Percentiles rank a stretch among this genome's conserved stretches.
These are phyloP conservation scores for Noctua fimbriata DNA, from an alignment of 2,888 invertebrate genomes.

Conservation along the genomic window DNA sequence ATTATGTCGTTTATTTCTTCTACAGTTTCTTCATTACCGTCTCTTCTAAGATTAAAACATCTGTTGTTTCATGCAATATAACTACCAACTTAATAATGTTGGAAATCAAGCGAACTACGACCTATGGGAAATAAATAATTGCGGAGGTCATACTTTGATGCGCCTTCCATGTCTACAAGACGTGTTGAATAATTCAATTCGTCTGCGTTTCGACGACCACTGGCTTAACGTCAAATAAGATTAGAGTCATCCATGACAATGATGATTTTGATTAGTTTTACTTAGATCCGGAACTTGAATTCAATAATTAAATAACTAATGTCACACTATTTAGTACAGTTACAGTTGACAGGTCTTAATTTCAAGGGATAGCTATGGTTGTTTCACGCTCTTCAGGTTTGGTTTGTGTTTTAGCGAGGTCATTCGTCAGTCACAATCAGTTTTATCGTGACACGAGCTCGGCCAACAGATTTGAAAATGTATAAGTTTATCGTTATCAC, in stretches of 20 bases:
- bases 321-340: slow-evolving; percentile 35
- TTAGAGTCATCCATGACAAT: slow-evolving; percentile 18
- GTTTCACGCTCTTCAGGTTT: slow-evolving; percentile 29
- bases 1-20: background rate
- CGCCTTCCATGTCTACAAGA: background rate
- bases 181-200: background rate
- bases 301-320: slow-evolving; percentile 34
- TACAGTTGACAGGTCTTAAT: slow-evolving; percentile 36
- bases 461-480: slow-evolving; percentile 72
- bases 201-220: background rate
- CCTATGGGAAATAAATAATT: slow-evolving; percentile 12
- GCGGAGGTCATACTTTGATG: slow-evolving; percentile 8
- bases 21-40: too few relatives aligned
- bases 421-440: slow-evolving; percentile 72
- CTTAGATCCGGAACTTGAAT: slow-evolving; percentile 21
- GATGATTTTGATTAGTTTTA: slow-evolving; percentile 31
- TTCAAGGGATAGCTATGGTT: slow-evolving; percentile 35
- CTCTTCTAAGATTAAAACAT: background rate
- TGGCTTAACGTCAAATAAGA: background rate
- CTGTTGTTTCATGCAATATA: background rate
- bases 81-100: background rate
- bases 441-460: slow-evolving; percentile 74
- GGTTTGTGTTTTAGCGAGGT: slow-evolving; percentile 64
- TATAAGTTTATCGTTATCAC: slow-evolving; percentile 70
- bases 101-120: slow-evolving; percentile 8